Conservation (phyloP, 1,140 invertebrate genomes). For the Mesaphorura yosii region DNA sequence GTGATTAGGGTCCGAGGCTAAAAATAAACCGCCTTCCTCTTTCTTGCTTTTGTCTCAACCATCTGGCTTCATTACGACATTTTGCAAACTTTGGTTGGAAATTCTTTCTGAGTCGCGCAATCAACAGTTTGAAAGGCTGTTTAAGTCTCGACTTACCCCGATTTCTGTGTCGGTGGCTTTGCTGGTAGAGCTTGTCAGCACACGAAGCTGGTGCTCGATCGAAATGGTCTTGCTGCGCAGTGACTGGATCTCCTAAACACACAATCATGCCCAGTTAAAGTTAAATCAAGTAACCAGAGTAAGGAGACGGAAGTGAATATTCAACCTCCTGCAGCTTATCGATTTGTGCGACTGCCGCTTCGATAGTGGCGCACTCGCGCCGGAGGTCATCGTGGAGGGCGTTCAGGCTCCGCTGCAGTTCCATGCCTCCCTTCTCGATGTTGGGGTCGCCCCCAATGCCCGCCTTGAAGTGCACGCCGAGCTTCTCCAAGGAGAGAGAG, state of each 20-base stretch:
- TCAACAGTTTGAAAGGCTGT: no score
- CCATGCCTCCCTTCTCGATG: conserved; percentile 56
- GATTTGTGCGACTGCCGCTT: conserved; percentile 67
- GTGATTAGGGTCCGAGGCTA: no score
- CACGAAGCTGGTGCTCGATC: conserved; percentile 76
- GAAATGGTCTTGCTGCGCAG: conserved; percentile 68
- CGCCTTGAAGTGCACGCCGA: conserved; percentile 77
- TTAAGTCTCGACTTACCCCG: no score
- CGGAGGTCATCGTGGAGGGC: conserved; percentile 51
- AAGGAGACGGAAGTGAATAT: neutral
- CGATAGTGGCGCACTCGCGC: conserved; percentile 57
- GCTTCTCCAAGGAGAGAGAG: conserved; percentile 77
- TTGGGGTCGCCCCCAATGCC: conserved; percentile 65
- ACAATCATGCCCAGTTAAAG: conserved; percentile 24
- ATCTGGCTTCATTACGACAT: no score
- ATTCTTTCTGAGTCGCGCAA: no score
- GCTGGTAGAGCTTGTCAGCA: no score
- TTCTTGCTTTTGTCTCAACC: no score
- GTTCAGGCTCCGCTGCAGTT: conserved; percentile 56
- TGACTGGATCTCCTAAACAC: conserved; percentile 60
- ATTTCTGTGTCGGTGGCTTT: no score
- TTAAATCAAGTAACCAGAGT: neutral
- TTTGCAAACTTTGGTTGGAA: no score
- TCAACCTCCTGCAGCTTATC: conserved; percentile 67
- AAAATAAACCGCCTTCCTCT: no score